Evolutionary conservation across 2,113 vertebrate species (phyloP).

Genomic region (Thomomys bottae): DNA sequence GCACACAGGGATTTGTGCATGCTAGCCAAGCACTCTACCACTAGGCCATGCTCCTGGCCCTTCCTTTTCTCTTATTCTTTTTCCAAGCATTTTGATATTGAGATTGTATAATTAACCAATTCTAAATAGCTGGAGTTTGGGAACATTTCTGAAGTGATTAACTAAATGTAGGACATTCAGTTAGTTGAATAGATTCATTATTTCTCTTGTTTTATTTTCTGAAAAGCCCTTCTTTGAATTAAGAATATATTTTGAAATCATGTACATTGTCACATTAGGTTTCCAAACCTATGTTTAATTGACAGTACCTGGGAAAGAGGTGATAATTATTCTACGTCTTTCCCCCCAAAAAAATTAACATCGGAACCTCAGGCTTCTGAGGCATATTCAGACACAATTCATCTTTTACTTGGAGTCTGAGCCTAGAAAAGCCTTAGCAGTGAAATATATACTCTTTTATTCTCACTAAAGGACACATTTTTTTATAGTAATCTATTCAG

Average conservation of each 20-base stretch:
- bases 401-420: neutral
- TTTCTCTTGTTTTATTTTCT: neutral
- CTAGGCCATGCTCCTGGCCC: too few relatives aligned
- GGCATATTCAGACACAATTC: neutral
- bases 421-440: neutral
- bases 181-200: neutral
- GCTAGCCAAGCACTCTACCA: too few relatives aligned
- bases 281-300: neutral
- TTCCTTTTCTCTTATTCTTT: neutral
- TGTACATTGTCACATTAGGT: neutral
- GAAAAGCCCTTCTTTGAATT: neutral
- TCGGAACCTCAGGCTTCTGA: neutral
- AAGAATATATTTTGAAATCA: neutral
- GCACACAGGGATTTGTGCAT: too few relatives aligned
- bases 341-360: neutral
- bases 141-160: neutral
- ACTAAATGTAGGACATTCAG: neutral
- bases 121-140: neutral
- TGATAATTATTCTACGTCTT: neutral
- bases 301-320: neutral
- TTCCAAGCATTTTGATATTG: neutral
- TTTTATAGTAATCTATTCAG: too few relatives aligned
- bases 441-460: neutral
- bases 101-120: neutral
- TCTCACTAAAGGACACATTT: neutral